Evolutionary conservation across 2,888 invertebrate species (phyloP), one percentile per base, ranked within the genome.

Genomic region (Acrobasis repandana): DNA sequence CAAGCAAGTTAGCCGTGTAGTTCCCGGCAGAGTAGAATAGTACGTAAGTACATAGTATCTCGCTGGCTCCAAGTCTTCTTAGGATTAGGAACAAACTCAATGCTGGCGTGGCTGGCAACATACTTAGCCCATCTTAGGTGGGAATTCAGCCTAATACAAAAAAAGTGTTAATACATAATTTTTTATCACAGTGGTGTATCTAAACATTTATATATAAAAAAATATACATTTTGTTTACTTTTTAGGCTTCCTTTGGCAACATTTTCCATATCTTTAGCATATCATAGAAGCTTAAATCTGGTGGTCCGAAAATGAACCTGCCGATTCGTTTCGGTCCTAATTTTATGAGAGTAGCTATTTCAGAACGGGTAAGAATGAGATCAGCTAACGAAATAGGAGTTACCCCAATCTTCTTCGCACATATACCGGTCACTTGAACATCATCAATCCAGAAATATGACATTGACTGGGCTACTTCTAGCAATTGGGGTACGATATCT

Each of bases 361-460:
- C 63, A 58, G 62, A 62, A n/a, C 68, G 64, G 9, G 79, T 79
- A 34, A 93, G 76, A 61, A 93, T 86, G 52, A 92, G 73, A 43
- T 85, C 85, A 52, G 83, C 80, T n/a, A 93, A 67, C 28, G 93
- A 87, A 0, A 93, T 93, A 58, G 94, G 93, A 0, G 89, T 83
- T n/a, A 95, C 76, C 67, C 94, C 93, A 9, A 93, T 85, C 72
- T 93, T 92, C 67, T 92, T 83, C 0, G 94, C 94, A 60, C 95
- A 76, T 0, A 94, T 88, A 20, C 96, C 97, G 0, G 97, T 96
- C 46, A 97, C 92, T 72, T 95, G 96, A 43, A 96, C 96, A 80
- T 97, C 97, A 77, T 97, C 97, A 57, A 97, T 95, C 97, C 97
- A 97, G 86, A 97, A 96, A 77, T 95, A 96, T 1, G 93, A 93